Conservation (phyloP, 2,113 vertebrate species). For the Ailuropoda melanoleuca region DNA sequence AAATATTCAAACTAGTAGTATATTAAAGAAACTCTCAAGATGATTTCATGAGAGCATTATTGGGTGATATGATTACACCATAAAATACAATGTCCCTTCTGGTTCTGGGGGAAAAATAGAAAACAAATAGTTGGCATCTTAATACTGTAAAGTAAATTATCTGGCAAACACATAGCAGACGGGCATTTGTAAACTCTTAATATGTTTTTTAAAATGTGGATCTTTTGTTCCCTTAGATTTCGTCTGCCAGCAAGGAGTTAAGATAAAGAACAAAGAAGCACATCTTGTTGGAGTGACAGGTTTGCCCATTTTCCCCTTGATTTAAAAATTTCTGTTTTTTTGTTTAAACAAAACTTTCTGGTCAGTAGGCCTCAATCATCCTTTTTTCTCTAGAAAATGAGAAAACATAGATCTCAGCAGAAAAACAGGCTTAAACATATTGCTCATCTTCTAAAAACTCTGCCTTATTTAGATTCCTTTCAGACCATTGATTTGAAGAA, state of each 20-base stretch:
- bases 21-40: not conserved
- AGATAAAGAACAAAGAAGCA: not conserved
- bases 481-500: not conserved
- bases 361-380: not conserved
- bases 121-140: not conserved
- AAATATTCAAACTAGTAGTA: not conserved
- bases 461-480: not conserved
- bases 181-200: not conserved
- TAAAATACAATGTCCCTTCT: not conserved
- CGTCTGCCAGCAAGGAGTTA: not conserved
- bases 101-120: not conserved
- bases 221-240: not conserved
- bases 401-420: conserved; percentile 3
- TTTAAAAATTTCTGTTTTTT: conserved; percentile 7
- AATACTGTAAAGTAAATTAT: not conserved
- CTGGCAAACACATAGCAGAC: not conserved
- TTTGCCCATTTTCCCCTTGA: not conserved
- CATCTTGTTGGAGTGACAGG: not conserved
- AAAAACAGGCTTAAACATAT: conserved; percentile 16
- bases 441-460: not conserved
- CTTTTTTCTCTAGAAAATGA: not conserved
- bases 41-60: not conserved
- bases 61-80: not conserved
- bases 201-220: not conserved
- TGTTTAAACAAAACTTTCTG: not conserved